These are phyloP conservation scores for Chrysomallon squamiferum DNA, from an alignment of 1,140 invertebrate genomes.

Conservation along the genomic window DNA sequence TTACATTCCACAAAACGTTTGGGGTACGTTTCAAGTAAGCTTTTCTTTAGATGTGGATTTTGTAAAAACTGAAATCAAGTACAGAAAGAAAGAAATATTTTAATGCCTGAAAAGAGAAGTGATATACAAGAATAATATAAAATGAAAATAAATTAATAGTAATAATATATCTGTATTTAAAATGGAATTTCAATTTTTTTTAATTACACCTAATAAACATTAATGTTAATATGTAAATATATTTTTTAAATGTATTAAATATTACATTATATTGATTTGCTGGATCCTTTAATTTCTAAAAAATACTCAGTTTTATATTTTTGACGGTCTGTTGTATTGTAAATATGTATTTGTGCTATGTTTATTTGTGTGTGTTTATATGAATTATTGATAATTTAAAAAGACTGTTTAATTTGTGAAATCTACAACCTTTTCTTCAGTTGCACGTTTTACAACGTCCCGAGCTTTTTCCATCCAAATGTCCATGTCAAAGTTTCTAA, in stretches of 20 bases:
- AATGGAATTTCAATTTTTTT: not conserved
- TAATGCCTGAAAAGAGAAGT: no score
- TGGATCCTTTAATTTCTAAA: no score
- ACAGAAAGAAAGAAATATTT: not conserved
- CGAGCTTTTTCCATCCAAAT: not conserved
- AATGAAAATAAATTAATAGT: not conserved
- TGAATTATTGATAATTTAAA: no score
- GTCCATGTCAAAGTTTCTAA: not conserved
- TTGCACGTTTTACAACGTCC: not conserved
- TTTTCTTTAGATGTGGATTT: constrained; percentile 40
- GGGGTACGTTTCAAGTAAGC: constrained; percentile 43
- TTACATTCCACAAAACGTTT: constrained; percentile 55
- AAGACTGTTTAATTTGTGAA: no score
- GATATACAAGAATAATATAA: not conserved
- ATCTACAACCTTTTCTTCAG: not conserved
- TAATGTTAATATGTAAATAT: not conserved
- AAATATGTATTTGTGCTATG: no score
- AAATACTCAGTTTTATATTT: no score
- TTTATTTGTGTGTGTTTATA: no score
- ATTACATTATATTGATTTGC: not conserved
- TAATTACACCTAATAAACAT: not conserved
- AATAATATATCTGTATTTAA: not conserved
- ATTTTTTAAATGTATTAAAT: not conserved
- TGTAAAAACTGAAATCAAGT: constrained; percentile 50
- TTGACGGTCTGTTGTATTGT: no score